Base-by-base conservation (phyloP, 2,888 invertebrate species). In the Rhamphomyia laevipes region DNA sequence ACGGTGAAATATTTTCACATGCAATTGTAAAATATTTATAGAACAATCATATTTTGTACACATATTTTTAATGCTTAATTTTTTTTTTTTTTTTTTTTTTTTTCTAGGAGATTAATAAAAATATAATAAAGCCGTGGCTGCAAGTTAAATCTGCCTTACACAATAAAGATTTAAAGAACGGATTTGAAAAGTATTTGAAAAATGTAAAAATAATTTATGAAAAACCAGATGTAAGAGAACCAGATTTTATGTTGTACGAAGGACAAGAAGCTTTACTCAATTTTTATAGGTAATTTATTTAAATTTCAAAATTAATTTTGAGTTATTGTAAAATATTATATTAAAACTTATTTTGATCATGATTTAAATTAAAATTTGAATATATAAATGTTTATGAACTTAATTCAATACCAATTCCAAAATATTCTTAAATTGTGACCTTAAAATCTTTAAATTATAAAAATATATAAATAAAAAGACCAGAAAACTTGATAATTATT, bases 241-340 rank as follows among this genome's bases (percentile, higher is more conserved):
- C 95, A 0, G 95, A 96, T 64, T 91, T 88, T 72, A 81, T 88
- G 59, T 84, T 96, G 58, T 96, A 94, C 67, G 85, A 88, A 57
- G 82, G 86, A 38, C 82, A 86, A 1, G 78, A 80, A 56, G 85
- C 88, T 27, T 77, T 74, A 23, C 77, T 96, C 57, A 86, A 86
- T 69, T 85, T 94, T 9, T 95, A 95, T 70, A 89, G 84, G 90
- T 90, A 72, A 70, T 69, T 63, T 38, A 23, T 27, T 21, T 21
- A 42, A 42, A 2, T 12, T 5, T n/a, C n/a, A n/a, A n/a, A n/a
- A n/a, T n/a, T n/a, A n/a, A n/a, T n/a, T n/a, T n/a, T n/a, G n/a
- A n/a, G n/a, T n/a, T n/a, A n/a, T n/a, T n/a, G n/a, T n/a, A n/a
- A n/a, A n/a, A n/a, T n/a, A n/a, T n/a, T n/a, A n/a, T n/a, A n/a